phyloP scores from a whole-genome alignment of 2,797 vertebrate species.

The Chromis chromis region DNA sequence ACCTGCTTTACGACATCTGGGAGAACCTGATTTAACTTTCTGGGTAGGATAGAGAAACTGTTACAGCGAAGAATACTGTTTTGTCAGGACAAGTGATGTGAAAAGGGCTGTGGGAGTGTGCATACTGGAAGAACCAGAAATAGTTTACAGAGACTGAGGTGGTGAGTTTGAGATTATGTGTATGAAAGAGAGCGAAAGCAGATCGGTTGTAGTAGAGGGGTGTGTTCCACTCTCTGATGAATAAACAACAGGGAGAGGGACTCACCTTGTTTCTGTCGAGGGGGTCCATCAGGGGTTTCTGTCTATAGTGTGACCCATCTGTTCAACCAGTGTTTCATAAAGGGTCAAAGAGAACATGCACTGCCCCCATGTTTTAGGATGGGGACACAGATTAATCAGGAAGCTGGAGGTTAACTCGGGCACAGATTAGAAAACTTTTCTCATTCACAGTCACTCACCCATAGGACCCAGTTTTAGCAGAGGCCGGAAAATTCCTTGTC shows the following conservation, averaged over 20 bases:
- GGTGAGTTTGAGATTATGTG: background rate
- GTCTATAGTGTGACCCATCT: background rate
- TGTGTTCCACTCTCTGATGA: constrained; percentile 6
- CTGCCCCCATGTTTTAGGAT: background rate
- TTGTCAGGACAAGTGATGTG: constrained; percentile 6
- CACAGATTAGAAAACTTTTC: constrained; percentile 20
- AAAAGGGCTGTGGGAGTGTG: background rate
- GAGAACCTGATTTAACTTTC: constrained; percentile 60
- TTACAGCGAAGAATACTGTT: constrained; percentile 24
- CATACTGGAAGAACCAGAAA: constrained; percentile 63
- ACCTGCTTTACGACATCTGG: constrained; percentile 26
- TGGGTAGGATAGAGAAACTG: background rate
- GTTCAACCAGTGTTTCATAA: constrained; percentile 22
- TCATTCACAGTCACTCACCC: constrained; percentile 2
- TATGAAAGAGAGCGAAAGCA: background rate
- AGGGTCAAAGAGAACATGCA: too few species aligned
- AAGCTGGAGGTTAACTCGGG: constrained; percentile 20
- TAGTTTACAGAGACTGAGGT: constrained; percentile 4
- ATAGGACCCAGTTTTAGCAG: constrained; percentile 44
- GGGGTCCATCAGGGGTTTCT: background rate
- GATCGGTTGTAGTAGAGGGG: constrained; percentile 4
- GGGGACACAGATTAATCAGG: background rate
- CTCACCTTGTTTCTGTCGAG: background rate
- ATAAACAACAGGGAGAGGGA: background rate
- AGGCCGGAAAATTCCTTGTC: constrained; percentile 57